Base-by-base conservation (phyloP, 2,797 vertebrate species). In the Phalanger gymnotis region DNA sequence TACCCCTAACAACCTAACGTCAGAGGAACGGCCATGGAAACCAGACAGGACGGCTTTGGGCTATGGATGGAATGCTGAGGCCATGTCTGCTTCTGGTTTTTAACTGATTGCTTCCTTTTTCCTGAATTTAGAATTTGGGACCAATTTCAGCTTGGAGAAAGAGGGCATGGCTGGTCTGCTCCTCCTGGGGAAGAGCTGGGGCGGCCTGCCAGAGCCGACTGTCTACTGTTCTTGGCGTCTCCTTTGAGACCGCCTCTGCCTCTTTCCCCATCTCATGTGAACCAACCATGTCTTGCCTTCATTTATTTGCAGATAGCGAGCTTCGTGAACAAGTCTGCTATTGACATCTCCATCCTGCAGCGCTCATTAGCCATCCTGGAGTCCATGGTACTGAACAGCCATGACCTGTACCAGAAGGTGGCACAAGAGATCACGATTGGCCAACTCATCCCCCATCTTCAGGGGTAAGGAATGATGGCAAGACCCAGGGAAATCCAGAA, bases 341-440 rank as follows among this genome's bases (percentile, higher is more conserved):
- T 99, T 47, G 99, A 99, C 98, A 98, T 99, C 25, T 99, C 99
- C 0, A 99, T 99, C 96, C 98, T 99, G 97, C 99, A 99, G 98
- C 98, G 99, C 5, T 99, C 99, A 0, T 98, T 99, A 95, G 99
- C 99, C 95, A 99, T 99, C 98, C 98, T 99, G 98, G 99, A 99
- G 97, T 99, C 99, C 0, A 99, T 99, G 99, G 99, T 99, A 97
- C 99, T 99, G 96, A 99, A 99, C 94, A 99, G 99, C 97, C 99
- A 99, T 31, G 99, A 99, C 98, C 99, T 99, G 51, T 99, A 99
- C 99, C 99, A 99, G 99, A 99, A 99, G 98, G 99, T 99, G 98
- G 99, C 99, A 0, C 99, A 99, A 97, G 99, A 99, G 98, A 99
- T 99, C 98, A 99, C 99, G 31, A 99, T 99, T 27, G 99, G 99